Percentiles rank a stretch among this genome's conserved stretches.
Evolutionary conservation across 2,888 invertebrate species (phyloP).

Genomic region (Baronia brevicornis): DNA sequence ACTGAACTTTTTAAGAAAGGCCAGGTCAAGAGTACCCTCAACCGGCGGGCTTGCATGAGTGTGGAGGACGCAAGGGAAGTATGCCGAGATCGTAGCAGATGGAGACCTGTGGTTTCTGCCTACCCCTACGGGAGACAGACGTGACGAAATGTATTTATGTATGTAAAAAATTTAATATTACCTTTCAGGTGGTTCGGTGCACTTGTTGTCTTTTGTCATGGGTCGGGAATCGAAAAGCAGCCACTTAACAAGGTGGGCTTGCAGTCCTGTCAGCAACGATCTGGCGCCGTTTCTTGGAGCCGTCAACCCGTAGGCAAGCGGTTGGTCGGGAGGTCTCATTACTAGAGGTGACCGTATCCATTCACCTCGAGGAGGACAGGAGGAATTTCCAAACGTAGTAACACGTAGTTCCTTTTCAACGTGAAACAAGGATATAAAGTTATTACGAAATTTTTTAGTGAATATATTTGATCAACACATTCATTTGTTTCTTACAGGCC

Average conservation of each 20-base stretch:
- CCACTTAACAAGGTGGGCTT: constrained; percentile 82
- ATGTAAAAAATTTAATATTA: constrained; percentile 35
- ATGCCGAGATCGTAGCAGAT: too few relatives aligned
- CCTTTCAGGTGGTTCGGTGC: constrained; percentile 71
- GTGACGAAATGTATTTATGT: too few relatives aligned
- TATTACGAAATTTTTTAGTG: too few relatives aligned
- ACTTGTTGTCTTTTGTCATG: constrained; percentile 61
- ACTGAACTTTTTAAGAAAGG: too few relatives aligned
- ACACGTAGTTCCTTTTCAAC: constrained; percentile 80
- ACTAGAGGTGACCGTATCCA: constrained; percentile 82
- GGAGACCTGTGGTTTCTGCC: too few relatives aligned
- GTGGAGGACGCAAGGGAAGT: too few relatives aligned
- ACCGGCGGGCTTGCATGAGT: too few relatives aligned
- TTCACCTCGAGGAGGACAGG: constrained; percentile 81
- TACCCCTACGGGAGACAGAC: too few relatives aligned
- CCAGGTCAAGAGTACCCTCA: too few relatives aligned
- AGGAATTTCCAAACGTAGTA: constrained; percentile 79
- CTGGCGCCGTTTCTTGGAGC: constrained; percentile 80
- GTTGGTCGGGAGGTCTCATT: constrained; percentile 75
- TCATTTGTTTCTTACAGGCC: too few relatives aligned
- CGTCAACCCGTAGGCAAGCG: constrained; percentile 78
- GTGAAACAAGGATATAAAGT: too few relatives aligned
- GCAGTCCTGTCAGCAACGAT: constrained; percentile 78
- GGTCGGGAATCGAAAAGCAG: constrained; percentile 77
- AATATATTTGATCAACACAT: too few relatives aligned